Evolutionary conservation across 2,113 vertebrate species (phyloP), one percentile per base, ranked within the genome.

Genomic region (Azemiops feae): DNA sequence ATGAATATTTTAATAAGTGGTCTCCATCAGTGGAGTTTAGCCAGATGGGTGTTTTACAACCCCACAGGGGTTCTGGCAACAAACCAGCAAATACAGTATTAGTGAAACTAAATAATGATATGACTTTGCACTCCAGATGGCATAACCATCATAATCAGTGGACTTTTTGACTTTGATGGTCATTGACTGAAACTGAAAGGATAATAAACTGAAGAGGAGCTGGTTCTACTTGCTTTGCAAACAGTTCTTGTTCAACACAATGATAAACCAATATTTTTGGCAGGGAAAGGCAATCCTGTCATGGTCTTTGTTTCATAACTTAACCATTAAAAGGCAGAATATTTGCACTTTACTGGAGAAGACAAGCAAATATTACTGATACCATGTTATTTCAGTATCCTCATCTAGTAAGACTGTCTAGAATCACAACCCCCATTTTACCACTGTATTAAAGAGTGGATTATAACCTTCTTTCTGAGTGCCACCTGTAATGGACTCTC

Each of bases 31-130:
- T 25, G 93, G 58, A 96, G n/a, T 34, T 81, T 88, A 74, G 55
- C 85, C 39, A 96, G 39, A 60, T 93, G 92, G 90, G 89, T 54
- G 85, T 54, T 92, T 95, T 94, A 88, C 95, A 94, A 88, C 95
- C 60, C 39, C 89, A 1, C 43, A 94, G 54, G 30, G 92, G 87
- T 20, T 3, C 5, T 96, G 95, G 92, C 81, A 93, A n/a, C 74
- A 64, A 93, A 85, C 45, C 90, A 96, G 23, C 0, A 89, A 85
- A 64, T 47, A 69, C 64, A 69, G 14, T 69, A 30, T 92, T 85
- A 93, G 12, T 45, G 86, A 64, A 91, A 34, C 22, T 25, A 27
- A 90, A 91, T 89, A 39, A 85, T 3, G 4, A 91, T 88, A 60
- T 93, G 92, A 0, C 91, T 88, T 95, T 95, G 91, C 85, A 47